Evolutionary conservation across 2,888 invertebrate species (phyloP).

Genomic region (Rotaria macrura): DNA sequence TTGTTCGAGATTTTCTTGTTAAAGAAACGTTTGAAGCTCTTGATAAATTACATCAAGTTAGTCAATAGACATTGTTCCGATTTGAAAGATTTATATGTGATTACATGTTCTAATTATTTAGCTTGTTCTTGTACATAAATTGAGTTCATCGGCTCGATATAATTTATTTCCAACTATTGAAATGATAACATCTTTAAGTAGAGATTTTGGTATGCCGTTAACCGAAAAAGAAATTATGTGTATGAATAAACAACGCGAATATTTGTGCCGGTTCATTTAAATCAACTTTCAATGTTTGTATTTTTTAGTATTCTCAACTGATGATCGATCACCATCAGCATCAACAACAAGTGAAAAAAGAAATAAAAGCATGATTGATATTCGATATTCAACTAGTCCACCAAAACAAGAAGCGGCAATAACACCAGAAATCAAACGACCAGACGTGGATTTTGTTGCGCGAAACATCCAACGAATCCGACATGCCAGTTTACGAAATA

Average conservation of each 20-base stretch:
- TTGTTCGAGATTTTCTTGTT: slow-evolving; percentile 48
- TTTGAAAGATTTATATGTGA: not conserved
- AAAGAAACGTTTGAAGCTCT: slow-evolving; percentile 47
- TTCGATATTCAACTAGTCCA: not conserved
- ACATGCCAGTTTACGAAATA: not conserved
- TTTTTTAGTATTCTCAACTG: slow-evolving; percentile 17
- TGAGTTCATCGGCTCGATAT: slow-evolving; percentile 42
- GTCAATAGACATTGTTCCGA: not conserved
- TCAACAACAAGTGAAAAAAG: not conserved
- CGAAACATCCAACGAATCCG: not conserved
- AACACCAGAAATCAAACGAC: not conserved
- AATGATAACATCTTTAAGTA: slow-evolving; percentile 47
- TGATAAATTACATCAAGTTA: slow-evolving; percentile 43
- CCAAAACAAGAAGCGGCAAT: not conserved
- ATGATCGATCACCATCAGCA: slow-evolving; percentile 17
- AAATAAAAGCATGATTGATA: not conserved
- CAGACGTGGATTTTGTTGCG: not conserved
- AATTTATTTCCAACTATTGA: slow-evolving; percentile 45
- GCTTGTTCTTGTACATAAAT: slow-evolving; percentile 36
- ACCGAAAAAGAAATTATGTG: slow-evolving; percentile 41
- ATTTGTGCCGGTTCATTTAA: not conserved
- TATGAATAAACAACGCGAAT: slow-evolving; percentile 38
- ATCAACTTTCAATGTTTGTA: not conserved
- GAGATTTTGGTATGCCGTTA: slow-evolving; percentile 48
- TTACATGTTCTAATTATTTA: not conserved